Evolutionary conservation across 2,113 vertebrate genomes (phyloP).

Genomic region (Prietella phreatophila): DNA sequence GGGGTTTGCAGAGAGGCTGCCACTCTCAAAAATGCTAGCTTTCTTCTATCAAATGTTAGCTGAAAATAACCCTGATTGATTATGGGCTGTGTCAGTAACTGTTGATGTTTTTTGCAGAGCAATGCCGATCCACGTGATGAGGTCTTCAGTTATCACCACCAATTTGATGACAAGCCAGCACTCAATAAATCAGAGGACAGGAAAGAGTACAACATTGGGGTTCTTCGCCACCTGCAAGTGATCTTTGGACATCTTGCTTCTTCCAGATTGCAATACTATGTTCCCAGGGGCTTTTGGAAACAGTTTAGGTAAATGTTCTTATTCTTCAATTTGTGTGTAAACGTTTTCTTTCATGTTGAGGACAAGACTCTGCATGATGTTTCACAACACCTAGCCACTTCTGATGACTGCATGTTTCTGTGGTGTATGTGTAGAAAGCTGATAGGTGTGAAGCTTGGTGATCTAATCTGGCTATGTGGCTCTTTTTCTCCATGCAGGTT

Average conservation of each 20-base stretch:
- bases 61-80: background rate
- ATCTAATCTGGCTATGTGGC: background rate
- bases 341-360: background rate
- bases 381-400: background rate
- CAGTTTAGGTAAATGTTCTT: slow-evolving; percentile 84
- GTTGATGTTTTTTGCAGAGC: slow-evolving; percentile 74
- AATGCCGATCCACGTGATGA: slow-evolving; percentile 97
- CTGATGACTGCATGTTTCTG: background rate
- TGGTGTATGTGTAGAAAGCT: background rate
- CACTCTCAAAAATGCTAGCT: background rate
- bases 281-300: slow-evolving; percentile 98
- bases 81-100: background rate
- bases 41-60: background rate
- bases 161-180: slow-evolving; percentile 95
- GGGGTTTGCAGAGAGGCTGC: background rate
- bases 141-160: slow-evolving; percentile 97
- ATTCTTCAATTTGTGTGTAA: background rate
- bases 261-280: slow-evolving; percentile 96
- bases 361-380: background rate
- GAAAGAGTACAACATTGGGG: slow-evolving; percentile 99
- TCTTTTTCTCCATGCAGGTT: slow-evolving; percentile 72
- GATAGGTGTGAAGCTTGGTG: background rate
- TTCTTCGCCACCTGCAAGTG: slow-evolving; percentile 94
- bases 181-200: slow-evolving; percentile 94
- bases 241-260: slow-evolving; percentile 98